These are phyloP conservation scores for Ceratina japonica DNA, from an alignment of 1,140 invertebrate species.

Conservation along the genomic window DNA sequence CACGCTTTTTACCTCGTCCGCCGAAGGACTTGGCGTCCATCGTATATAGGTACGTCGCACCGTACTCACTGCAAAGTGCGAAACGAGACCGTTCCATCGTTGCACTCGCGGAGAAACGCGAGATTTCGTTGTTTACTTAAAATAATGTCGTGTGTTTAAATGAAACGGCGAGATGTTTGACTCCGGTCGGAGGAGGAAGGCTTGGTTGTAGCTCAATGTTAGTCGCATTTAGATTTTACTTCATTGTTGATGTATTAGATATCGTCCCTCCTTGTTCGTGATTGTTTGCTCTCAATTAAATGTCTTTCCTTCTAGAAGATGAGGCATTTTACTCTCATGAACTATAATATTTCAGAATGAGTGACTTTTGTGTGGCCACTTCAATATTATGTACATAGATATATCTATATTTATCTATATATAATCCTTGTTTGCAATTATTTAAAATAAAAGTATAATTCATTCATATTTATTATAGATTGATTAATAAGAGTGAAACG, in stretches of 20 bases:
- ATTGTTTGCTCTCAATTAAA: constrained; percentile 4
- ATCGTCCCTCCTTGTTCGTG: not conserved
- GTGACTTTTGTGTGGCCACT: no score
- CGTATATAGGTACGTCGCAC: not conserved
- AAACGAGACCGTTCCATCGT: constrained; percentile 9
- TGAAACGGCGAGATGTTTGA: not conserved
- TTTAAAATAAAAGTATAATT: not conserved
- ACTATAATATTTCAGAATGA: no score
- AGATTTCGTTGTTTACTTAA: not conserved
- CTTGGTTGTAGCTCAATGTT: not conserved
- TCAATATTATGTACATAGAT: no score
- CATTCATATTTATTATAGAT: not conserved
- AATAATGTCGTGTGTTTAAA: not conserved
- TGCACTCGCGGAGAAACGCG: not conserved
- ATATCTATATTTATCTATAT: no score
- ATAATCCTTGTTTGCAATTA: not conserved
- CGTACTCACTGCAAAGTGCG: constrained; percentile 11
- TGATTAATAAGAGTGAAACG: not conserved
- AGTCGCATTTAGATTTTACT: not conserved
- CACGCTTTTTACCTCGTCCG: constrained; percentile 15
- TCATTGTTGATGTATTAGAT: not conserved
- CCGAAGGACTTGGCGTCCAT: constrained; percentile 38
- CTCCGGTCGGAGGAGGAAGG: no score
- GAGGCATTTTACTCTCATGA: no score
- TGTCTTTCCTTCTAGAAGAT: not conserved